Evolutionary conservation across 2,113 vertebrate species (phyloP).

Genomic region (Pygathrix nemaeus): DNA sequence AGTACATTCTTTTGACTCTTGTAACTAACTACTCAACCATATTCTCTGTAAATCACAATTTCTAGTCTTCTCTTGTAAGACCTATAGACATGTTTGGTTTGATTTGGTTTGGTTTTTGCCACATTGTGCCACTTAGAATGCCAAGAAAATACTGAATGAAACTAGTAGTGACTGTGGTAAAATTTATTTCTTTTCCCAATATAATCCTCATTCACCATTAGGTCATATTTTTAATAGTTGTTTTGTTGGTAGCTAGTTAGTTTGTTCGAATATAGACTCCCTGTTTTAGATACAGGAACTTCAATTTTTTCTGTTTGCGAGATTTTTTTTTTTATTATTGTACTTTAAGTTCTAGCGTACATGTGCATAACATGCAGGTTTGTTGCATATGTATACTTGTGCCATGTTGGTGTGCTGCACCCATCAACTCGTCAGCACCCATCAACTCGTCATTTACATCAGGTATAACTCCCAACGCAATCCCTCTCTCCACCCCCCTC

Average conservation of each 20-base stretch:
- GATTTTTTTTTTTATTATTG: no score
- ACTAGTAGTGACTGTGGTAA: neutral
- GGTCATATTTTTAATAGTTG: neutral
- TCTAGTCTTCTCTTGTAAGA: neutral
- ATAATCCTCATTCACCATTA: neutral
- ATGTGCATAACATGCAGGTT: no score
- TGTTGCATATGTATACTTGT: no score
- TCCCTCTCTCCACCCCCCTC: fast-evolving
- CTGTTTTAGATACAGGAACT: neutral
- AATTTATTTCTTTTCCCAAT: neutral
- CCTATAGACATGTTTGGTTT: neutral
- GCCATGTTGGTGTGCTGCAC: no score
- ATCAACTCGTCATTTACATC: no score
- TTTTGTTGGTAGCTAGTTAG: neutral
- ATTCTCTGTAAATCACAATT: neutral
- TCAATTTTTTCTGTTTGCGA: neutral
- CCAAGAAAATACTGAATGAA: neutral
- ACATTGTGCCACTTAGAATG: neutral
- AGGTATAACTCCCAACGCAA: no score
- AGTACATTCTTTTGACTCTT: neutral
- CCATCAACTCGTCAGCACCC: no score
- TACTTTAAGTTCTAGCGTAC: no score
- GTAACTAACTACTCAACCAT: neutral
- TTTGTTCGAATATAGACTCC: neutral
- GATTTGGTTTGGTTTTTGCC: neutral